These are phyloP conservation scores for Caretta caretta DNA, from an alignment of 2,113 vertebrate genomes.

Conservation along the genomic window DNA sequence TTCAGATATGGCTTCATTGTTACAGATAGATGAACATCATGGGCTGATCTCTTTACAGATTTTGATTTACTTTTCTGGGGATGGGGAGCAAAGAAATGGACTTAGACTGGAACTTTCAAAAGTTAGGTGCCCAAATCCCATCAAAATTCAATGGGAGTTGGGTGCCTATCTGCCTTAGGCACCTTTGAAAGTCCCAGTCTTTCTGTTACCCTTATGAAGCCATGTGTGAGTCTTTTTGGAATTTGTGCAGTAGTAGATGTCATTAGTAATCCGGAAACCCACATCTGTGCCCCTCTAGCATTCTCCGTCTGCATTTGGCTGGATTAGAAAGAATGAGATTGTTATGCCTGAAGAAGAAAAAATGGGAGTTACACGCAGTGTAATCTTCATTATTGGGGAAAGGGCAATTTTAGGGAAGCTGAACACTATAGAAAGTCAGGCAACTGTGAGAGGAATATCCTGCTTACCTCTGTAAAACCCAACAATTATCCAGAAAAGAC, in stretches of 20 bases:
- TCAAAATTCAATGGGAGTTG: background rate
- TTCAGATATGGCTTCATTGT: background rate
- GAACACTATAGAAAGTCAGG: conserved; percentile 48
- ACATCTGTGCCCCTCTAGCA: background rate
- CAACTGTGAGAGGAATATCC: conserved; percentile 61
- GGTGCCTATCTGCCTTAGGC: background rate
- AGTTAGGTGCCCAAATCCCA: background rate
- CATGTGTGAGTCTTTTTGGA: background rate
- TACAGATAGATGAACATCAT: background rate
- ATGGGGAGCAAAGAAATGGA: background rate
- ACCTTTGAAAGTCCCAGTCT: background rate
- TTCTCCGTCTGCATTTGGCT: conserved; percentile 26
- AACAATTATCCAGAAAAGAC: conserved; percentile 56
- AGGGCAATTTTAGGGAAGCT: conserved; percentile 22
- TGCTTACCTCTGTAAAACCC: conserved; percentile 50
- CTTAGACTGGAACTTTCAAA: background rate
- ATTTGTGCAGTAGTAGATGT: conserved; percentile 16
- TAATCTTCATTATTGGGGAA: conserved; percentile 36
- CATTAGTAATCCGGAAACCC: conserved; percentile 21
- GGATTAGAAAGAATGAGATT: conserved; percentile 51
- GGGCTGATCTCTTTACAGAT: background rate
- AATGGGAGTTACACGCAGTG: conserved; percentile 20
- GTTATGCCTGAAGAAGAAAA: conserved; percentile 45
- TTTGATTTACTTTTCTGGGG: background rate
- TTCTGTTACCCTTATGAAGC: background rate